A percentile compares a stretch with the other conserved stretches of the same genome.
phyloP scores from a whole-genome alignment of 2,113 vertebrate genomes.

The Bungarus multicinctus region DNA sequence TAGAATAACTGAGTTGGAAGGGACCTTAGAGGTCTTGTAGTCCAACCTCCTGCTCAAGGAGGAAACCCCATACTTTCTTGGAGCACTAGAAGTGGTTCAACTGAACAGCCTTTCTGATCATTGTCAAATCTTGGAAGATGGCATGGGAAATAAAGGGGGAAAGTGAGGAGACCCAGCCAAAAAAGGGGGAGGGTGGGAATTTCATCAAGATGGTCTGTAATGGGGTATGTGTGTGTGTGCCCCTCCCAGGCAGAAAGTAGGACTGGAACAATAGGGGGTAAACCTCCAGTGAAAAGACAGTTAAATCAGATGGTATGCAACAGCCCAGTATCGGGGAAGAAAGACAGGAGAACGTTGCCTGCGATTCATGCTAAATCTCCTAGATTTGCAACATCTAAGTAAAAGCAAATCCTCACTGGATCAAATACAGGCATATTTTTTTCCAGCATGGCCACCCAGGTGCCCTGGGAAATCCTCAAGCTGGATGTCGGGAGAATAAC shows the following conservation, averaged over 20 bases:
- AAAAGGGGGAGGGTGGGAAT: neutral
- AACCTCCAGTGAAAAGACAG: neutral
- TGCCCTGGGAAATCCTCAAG: neutral
- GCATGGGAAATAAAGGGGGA: neutral
- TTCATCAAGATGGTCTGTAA: neutral
- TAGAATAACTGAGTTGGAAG: neutral
- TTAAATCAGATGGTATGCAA: rapidly evolving
- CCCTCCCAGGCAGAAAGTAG: neutral
- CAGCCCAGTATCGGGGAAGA: neutral
- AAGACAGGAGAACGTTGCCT: neutral
- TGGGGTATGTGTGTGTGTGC: neutral
- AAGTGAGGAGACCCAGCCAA: neutral
- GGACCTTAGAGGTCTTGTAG: neutral
- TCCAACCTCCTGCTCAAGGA: neutral
- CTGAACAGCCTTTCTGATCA: slow-evolving; percentile 4
- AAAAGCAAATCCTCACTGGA: neutral
- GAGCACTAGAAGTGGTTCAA: slow-evolving; percentile 2
- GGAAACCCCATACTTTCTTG: neutral
- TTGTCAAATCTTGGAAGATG: neutral
- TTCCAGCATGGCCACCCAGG: neutral
- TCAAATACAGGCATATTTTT: neutral
- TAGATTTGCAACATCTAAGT: neutral
- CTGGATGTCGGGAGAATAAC: neutral
- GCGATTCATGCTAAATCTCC: rapidly evolving
- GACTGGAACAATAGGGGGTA: too few species aligned